These are phyloP conservation scores for Benthosema pterotum DNA, from an alignment of 2,797 vertebrate genomes.

Conservation along the genomic window DNA sequence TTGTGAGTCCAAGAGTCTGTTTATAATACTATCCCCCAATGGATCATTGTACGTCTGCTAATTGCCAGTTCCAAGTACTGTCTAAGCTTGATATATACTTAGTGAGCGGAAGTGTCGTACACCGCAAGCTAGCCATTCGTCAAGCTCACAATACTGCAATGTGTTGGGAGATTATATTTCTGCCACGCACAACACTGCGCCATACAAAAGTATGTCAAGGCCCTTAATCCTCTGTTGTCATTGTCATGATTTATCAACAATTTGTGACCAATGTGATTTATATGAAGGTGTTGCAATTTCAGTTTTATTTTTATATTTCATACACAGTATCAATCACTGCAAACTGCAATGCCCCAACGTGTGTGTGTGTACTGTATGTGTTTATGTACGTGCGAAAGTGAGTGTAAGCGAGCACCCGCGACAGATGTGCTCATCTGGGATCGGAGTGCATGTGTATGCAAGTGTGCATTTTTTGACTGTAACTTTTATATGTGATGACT, in stretches of 20 bases:
- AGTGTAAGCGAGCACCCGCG: constrained; percentile 8
- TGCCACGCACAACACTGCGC: too few species aligned
- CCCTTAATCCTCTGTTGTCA: constrained; percentile 42
- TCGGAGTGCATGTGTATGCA: constrained; percentile 15
- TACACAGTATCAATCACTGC: constrained; percentile 22
- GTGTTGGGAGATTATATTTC: too few species aligned
- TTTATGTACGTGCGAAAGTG: constrained; percentile 4
- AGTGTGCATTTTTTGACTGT: constrained; percentile 26
- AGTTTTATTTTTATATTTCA: constrained; percentile 56
- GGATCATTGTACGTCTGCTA: constrained; percentile 9
- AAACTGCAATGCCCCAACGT: constrained; percentile 39
- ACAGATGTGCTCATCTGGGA: not conserved
- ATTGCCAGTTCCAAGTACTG: constrained; percentile 36
- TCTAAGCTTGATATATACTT: constrained; percentile 35
- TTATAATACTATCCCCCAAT: constrained; percentile 31
- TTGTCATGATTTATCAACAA: constrained; percentile 37
- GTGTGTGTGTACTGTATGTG: not conserved
- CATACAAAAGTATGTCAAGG: too few species aligned
- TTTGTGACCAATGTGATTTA: constrained; percentile 56
- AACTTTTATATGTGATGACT: constrained; percentile 13
- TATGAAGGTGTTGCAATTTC: constrained; percentile 45
- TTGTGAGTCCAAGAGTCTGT: constrained; percentile 10
- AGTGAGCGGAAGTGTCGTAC: too few species aligned
- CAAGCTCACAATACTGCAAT: too few species aligned
- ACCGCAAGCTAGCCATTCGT: too few species aligned